Base-by-base conservation (phyloP, 2,797 vertebrate species). In the Peromyscus melanophrys region DNA sequence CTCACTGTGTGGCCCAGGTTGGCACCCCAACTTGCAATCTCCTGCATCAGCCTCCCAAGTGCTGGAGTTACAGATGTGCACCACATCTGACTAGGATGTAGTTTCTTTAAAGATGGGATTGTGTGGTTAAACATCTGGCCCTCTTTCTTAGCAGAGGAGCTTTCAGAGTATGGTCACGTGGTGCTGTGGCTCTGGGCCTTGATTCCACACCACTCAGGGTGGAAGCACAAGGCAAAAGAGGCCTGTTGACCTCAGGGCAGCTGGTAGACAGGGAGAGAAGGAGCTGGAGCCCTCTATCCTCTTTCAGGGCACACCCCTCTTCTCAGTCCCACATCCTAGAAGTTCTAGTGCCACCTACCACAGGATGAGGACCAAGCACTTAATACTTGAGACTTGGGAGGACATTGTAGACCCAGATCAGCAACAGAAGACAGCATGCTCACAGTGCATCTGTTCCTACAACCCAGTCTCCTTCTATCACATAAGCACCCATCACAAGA, bases 381-480 rank as follows among this genome's bases (percentile, higher is more conserved):
- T 25, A 61, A 61, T 23, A 16, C 71, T 25, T 63, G 34, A 46
- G 37, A 80, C 55, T 73, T 37, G 17, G 25, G 34, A 27, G 69
- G 16, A 55, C 21, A 34, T 4, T 23, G 6, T 21, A 55, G 17
- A 25, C 13, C 27, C 8, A 46, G 7, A 77, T 7, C 4, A 19
- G 19, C 13, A 34, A 21, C 67, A 13, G 55, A 49, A 81, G 21
- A 12, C 7, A 1, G 0, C 4, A 6, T 0, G 2, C 1, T 16
- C 3, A 75, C n/a, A 27, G 0, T 3, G 8, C 1, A 4, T 1
- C 16, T 37, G 0, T 82, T 49, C 77, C 17, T 89, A 85, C 25
- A 21, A 6, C 43, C 43, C 43, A 61, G 5, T 61, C 10, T 90
- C 23, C 52, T 90, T 67, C 77, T n/a, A 17, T 19, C 46, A 29